Evolutionary conservation across 2,797 vertebrate species (phyloP), one percentile per base, ranked within the genome.

Genomic region (Aldrovandia affinis): DNA sequence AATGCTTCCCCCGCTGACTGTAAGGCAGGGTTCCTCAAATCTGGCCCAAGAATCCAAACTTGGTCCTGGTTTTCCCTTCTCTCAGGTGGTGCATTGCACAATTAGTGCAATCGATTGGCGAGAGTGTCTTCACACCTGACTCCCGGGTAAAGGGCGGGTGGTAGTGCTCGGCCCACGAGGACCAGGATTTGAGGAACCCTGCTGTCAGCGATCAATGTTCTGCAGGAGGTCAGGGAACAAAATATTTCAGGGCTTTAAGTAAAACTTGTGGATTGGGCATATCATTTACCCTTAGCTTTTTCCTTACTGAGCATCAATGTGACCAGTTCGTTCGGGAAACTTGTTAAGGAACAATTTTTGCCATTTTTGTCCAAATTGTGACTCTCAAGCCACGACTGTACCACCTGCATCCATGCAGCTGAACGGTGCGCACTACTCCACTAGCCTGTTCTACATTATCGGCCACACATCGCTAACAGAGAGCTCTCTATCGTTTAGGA

Each of bases 171-270:
- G n/a, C n/a, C n/a, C n/a, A n/a, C n/a, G n/a, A n/a, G n/a, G n/a
- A n/a, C n/a, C n/a, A n/a, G n/a, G n/a, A n/a, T n/a, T n/a, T n/a
- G n/a, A n/a, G n/a, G n/a, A n/a, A n/a, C n/a, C n/a, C n/a, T n/a
- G n/a, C n/a, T n/a, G n/a, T n/a, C n/a, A n/a, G n/a, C n/a, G 10
- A 84, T 54, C 61, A 80, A 61, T 84, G 44, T 36, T 55, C 78
- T 22, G 28, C 12, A 59, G 59, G 50, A 77, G 80, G 78, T 83
- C 68, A 63, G 75, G 28, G 83, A 55, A 68, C 8, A 36, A 55
- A 68, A 54, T 68, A 33, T 52, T 33, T 42, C 14, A 28, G 50
- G 61, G 61, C 55, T 70, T 70, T 68, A 68, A 84, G 68, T 77
- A 77, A 77, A 77, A 77, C 25, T 44, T 39, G 5, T 77, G 42